These are phyloP conservation scores for Sciurus niger DNA, from an alignment of 2,113 vertebrate species.

Conservation along the genomic window DNA sequence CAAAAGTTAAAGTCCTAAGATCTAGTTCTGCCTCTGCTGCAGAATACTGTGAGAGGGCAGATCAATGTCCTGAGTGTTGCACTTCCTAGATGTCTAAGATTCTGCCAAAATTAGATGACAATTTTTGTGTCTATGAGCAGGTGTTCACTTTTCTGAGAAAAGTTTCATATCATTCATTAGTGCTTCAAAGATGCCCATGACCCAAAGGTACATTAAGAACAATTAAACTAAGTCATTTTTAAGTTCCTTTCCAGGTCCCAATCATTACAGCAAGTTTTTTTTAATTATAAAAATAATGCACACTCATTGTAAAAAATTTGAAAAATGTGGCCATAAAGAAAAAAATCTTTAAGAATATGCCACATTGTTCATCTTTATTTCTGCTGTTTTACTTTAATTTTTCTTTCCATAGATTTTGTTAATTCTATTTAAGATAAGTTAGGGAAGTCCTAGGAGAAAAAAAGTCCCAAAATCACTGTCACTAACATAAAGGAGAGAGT, in stretches of 20 bases:
- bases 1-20: background rate
- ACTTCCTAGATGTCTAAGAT: background rate
- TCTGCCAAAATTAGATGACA: background rate
- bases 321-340: background rate
- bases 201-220: constrained; percentile 1
- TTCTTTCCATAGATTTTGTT: background rate
- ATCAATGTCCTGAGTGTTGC: background rate
- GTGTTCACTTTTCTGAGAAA: constrained; percentile 19
- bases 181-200: background rate
- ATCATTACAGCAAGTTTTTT: background rate
- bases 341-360: background rate
- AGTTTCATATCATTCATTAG: background rate
- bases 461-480: background rate
- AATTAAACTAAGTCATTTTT: background rate
- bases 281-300: background rate
- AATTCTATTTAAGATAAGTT: background rate
- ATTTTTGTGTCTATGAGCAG: background rate
- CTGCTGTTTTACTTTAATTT: background rate
- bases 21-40: background rate
- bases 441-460: background rate
- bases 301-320: background rate
- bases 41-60: background rate
- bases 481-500: constrained; percentile 16
- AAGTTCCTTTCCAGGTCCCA: background rate
- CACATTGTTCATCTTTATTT: background rate